Evolutionary conservation across 1,140 invertebrate species (phyloP).

Genomic region (Portunus trituberculatus): DNA sequence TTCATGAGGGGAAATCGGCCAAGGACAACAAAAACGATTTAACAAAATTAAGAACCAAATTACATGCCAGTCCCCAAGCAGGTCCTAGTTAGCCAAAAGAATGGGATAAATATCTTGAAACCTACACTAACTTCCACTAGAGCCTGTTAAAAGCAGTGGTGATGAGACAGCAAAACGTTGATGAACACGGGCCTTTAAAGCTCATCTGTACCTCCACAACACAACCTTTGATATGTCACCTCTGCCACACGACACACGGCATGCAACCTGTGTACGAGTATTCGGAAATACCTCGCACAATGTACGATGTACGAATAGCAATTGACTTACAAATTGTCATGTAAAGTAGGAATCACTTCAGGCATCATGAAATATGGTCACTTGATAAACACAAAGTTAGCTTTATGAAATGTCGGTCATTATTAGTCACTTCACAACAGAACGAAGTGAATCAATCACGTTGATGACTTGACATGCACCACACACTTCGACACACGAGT

Average conservation of each 20-base stretch:
- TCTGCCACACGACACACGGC: not conserved
- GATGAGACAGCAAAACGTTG: no score
- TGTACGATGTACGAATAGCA: not conserved
- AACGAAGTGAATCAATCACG: not conserved
- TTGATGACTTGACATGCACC: no score
- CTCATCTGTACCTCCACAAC: not conserved
- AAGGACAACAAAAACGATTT: no score
- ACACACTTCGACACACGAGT: not conserved
- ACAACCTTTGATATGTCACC: constrained; percentile 2
- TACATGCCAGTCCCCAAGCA: no score
- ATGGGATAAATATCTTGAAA: no score
- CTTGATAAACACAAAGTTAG: not conserved
- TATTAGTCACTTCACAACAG: no score
- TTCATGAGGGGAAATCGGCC: no score
- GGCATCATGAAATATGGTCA: not conserved
- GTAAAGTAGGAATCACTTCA: not conserved
- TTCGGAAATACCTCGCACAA: not conserved
- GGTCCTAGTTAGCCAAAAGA: no score
- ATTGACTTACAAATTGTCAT: not conserved
- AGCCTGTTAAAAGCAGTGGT: no score
- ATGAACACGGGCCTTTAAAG: not conserved
- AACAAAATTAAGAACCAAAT: no score
- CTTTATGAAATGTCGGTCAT: no score
- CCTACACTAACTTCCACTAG: no score
- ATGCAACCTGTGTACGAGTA: not conserved